Evolutionary conservation across 2,888 invertebrate genomes (phyloP).

Genomic region (Trichopoda pennipes): DNA sequence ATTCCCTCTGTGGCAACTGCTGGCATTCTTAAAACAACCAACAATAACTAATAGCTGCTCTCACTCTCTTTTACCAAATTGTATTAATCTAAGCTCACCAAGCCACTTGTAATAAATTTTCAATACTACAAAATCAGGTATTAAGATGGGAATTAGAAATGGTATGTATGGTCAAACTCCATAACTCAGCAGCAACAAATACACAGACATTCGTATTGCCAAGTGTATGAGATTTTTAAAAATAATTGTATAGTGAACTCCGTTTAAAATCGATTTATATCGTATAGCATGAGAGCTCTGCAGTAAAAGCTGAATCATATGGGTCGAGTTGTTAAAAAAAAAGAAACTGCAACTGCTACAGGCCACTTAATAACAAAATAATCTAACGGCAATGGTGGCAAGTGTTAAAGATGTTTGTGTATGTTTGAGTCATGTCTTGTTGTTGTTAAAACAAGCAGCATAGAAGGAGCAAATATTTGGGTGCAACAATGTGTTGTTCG

Average conservation of each 20-base stretch:
- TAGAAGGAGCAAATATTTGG: conserved; percentile 25
- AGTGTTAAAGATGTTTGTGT: conserved; percentile 20
- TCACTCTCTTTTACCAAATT: conserved; percentile 11
- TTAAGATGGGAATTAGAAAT: conserved; percentile 53
- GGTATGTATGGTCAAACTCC: conserved; percentile 39
- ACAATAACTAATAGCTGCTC: conserved; percentile 45
- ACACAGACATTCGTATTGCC: background rate
- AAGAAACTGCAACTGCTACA: conserved; percentile 26
- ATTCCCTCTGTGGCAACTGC: conserved; percentile 51
- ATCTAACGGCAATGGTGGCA: conserved; percentile 60
- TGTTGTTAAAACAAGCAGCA: conserved; percentile 10
- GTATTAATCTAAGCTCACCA: conserved; percentile 41
- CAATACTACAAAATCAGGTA: conserved; percentile 60
- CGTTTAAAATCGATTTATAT: conserved; percentile 35
- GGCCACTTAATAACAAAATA: conserved; percentile 56
- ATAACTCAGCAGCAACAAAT: conserved; percentile 11
- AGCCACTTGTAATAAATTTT: conserved; percentile 62
- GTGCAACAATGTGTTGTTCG: conserved; percentile 43
- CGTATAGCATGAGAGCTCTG: conserved; percentile 50
- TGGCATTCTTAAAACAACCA: conserved; percentile 28
- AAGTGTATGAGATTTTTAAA: too few species aligned
- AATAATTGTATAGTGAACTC: background rate
- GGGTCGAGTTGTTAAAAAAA: conserved; percentile 1
- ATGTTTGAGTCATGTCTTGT: conserved; percentile 11
- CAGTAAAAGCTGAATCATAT: conserved; percentile 21